Conservation (phyloP, 2,797 vertebrate genomes). For the Spatula clypeata region DNA sequence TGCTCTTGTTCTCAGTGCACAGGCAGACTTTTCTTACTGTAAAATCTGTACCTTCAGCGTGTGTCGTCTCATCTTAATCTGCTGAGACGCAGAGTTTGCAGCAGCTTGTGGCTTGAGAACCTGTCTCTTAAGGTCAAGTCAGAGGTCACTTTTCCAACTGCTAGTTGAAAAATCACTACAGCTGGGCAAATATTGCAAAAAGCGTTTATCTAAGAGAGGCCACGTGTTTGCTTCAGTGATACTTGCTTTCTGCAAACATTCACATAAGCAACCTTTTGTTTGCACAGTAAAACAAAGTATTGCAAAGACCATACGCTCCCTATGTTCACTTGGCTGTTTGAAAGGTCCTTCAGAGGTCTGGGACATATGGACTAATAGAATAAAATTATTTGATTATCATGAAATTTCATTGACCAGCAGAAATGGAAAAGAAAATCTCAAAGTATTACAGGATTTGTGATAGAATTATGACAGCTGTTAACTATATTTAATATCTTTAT, state of each 20-base stretch:
- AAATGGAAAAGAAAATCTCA: neutral
- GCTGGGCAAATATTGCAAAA: slow-evolving; percentile 73
- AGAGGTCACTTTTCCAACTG: slow-evolving; percentile 41
- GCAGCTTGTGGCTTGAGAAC: neutral
- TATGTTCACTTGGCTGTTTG: neutral
- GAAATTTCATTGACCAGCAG: neutral
- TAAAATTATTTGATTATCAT: neutral
- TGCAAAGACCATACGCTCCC: neutral
- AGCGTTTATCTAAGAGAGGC: slow-evolving; percentile 48
- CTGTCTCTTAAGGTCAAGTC: slow-evolving; percentile 23
- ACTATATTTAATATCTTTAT: slow-evolving; percentile 11
- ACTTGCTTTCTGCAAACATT: slow-evolving; percentile 66
- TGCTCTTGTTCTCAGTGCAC: neutral
- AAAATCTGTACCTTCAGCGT: neutral
- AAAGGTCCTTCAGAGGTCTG: slow-evolving; percentile 2
- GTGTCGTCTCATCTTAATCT: neutral
- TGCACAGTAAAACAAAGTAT: slow-evolving; percentile 30
- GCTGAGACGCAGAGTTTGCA: neutral
- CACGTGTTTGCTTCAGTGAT: slow-evolving; percentile 40
- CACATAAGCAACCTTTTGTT: slow-evolving; percentile 40
- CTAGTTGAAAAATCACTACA: slow-evolving; percentile 59
- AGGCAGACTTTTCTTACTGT: neutral
- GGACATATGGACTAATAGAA: neutral
- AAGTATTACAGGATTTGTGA: neutral
- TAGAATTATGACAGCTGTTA: neutral